phyloP scores from a whole-genome alignment of 2,888 invertebrate species.

The Acronicta alni region DNA sequence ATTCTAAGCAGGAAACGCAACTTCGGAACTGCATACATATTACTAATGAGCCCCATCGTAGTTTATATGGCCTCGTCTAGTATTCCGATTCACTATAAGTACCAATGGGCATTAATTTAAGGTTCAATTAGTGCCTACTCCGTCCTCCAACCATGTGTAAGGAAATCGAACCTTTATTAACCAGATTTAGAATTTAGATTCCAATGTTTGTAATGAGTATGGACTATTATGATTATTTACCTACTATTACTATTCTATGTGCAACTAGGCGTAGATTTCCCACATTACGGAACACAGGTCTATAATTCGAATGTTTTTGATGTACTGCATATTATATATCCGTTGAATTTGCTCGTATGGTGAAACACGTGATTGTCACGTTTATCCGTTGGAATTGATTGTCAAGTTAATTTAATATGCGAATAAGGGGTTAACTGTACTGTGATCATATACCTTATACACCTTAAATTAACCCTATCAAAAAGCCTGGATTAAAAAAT shows the following conservation, averaged over 20 bases:
- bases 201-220: not conserved
- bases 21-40: slow-evolving; percentile 21
- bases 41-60: slow-evolving; percentile 19
- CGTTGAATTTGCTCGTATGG: slow-evolving; percentile 46
- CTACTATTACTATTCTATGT: slow-evolving; percentile 34
- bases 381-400: slow-evolving; percentile 36
- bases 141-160: slow-evolving; percentile 2
- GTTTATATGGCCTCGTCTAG: slow-evolving; percentile 17
- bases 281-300: slow-evolving; percentile 51
- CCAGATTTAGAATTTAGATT: slow-evolving; percentile 19
- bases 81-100: slow-evolving; percentile 1
- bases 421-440: too few species aligned
- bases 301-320: slow-evolving; percentile 54
- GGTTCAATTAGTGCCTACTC: slow-evolving; percentile 3
- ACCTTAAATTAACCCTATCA: too few species aligned
- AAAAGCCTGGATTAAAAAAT: too few species aligned
- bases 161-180: slow-evolving; percentile 4
- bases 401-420: slow-evolving; percentile 28
- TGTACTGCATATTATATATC: slow-evolving; percentile 21
- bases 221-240: slow-evolving; percentile 22
- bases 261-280: slow-evolving; percentile 61
- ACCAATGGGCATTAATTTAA: slow-evolving; percentile 24
- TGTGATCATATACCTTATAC: too few species aligned
- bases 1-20: slow-evolving; percentile 29
- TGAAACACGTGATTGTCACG: slow-evolving; percentile 57